phyloP scores from a whole-genome alignment of 2,113 vertebrate genomes.

The Gallinago media region DNA sequence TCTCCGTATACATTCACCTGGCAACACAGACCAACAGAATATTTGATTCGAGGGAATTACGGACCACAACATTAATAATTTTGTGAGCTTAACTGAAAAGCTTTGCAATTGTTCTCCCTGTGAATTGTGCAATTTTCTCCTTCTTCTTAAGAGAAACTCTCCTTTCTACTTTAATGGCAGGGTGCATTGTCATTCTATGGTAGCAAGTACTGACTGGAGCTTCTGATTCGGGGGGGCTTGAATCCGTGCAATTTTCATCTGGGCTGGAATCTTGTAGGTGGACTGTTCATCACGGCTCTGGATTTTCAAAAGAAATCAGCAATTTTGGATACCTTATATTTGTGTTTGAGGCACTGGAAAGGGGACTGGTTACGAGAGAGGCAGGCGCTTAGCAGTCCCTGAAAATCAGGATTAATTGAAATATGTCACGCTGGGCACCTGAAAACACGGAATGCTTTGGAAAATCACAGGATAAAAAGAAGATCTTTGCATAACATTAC shows the following conservation, averaged over 20 bases:
- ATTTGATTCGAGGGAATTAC: constrained; percentile 1
- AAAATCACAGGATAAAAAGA: neutral
- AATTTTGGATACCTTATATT: neutral
- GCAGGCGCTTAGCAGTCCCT: neutral
- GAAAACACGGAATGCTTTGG: neutral
- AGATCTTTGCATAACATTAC: neutral
- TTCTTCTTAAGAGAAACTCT: neutral
- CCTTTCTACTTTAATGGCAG: neutral
- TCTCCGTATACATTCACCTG: neutral
- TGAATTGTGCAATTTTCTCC: neutral
- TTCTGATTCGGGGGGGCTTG: neutral
- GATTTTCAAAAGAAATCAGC: neutral
- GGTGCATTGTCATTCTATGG: neutral
- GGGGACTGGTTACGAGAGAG: accelerated
- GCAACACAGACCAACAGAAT: neutral
- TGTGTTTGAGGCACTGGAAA: neutral
- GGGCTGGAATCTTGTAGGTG: neutral
- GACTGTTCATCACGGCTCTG: neutral
- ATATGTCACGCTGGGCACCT: neutral
- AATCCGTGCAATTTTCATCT: neutral
- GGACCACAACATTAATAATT: constrained; percentile 1
- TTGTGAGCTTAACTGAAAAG: neutral
- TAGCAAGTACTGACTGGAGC: neutral
- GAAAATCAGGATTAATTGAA: neutral
- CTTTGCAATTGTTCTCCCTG: neutral